Percentiles rank a stretch among this genome's conserved stretches.
phyloP scores from a whole-genome alignment of 53 echinoderm and acorn worm genomes.

The Astropecten irregularis region DNA sequence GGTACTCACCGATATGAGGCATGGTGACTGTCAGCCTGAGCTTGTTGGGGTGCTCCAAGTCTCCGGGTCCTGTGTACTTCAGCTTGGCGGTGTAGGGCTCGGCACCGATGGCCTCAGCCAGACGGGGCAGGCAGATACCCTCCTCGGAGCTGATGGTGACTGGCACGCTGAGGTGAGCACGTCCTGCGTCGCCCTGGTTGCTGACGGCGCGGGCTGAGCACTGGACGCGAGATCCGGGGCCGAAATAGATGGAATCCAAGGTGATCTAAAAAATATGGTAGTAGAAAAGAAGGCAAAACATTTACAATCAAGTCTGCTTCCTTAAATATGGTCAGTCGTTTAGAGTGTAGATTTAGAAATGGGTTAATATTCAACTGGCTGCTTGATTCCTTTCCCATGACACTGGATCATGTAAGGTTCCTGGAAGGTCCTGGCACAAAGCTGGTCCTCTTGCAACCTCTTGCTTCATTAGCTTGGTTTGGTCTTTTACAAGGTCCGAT shows the following conservation, averaged over 20 bases:
- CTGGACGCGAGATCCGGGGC: conserved; percentile 91
- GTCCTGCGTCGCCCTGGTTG: conserved; percentile 78
- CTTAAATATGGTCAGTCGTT: too few relatives aligned
- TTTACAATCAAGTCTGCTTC: neutral
- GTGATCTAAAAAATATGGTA: conserved; percentile 67
- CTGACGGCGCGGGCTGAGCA: conserved; percentile 92
- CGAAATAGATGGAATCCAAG: conserved; percentile 98
- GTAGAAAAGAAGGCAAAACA: neutral
- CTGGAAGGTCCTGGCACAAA: too few relatives aligned
- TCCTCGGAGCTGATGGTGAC: conserved; percentile 77
- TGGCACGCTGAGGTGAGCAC: conserved; percentile 74
- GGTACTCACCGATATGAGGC: conserved; percentile 96
- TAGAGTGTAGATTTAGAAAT: too few relatives aligned
- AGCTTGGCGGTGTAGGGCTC: conserved; percentile 97
- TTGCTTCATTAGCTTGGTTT: too few relatives aligned
- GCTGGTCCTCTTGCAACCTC: too few relatives aligned
- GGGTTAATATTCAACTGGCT: too few relatives aligned
- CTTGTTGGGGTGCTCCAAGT: conserved; percentile 92
- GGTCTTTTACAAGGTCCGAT: too few relatives aligned
- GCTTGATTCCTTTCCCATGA: too few relatives aligned
- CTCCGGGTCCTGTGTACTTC: conserved; percentile 87
- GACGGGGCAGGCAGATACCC: conserved; percentile 90
- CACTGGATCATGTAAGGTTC: too few relatives aligned
- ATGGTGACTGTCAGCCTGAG: conserved; percentile 91
- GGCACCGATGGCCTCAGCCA: conserved; percentile 90